These are phyloP conservation scores for Gallinago media DNA, from an alignment of 2,113 vertebrate genomes.

Conservation along the genomic window DNA sequence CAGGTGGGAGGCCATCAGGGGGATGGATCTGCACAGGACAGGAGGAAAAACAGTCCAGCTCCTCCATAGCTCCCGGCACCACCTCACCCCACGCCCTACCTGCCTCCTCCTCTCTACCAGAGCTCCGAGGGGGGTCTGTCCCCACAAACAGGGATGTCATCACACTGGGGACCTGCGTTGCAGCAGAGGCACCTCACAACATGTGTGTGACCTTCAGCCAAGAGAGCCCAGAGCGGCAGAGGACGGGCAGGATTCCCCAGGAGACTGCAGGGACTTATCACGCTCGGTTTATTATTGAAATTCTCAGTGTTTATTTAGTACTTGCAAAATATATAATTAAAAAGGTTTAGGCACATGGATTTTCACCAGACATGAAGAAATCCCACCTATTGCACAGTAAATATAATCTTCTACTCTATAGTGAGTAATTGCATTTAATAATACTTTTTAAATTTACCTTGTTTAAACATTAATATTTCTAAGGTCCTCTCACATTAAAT, in stretches of 20 bases:
- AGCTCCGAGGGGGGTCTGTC: not conserved
- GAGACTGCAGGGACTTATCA: not conserved
- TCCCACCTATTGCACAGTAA: constrained; percentile 5
- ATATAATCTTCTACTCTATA: not conserved
- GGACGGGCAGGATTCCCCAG: not conserved
- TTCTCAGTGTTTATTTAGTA: constrained; percentile 35
- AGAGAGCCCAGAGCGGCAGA: not conserved
- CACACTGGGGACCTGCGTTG: accelerated
- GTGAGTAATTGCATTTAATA: not conserved
- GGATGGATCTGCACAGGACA: not conserved
- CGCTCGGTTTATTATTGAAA: not conserved
- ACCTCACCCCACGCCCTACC: not conserved
- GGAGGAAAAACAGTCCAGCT: not conserved
- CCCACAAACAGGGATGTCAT: accelerated
- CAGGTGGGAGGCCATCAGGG: no score
- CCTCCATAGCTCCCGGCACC: not conserved
- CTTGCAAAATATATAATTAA: constrained; percentile 33
- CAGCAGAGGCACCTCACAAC: not conserved
- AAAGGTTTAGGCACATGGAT: constrained; percentile 28
- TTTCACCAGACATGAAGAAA: constrained; percentile 18
- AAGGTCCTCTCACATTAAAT: not conserved
- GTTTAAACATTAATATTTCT: not conserved
- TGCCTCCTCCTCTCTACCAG: not conserved
- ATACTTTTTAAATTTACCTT: not conserved
- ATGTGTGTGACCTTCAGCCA: accelerated